phyloP scores from a whole-genome alignment of 2,113 vertebrate genomes.

The Cervus canadensis region DNA sequence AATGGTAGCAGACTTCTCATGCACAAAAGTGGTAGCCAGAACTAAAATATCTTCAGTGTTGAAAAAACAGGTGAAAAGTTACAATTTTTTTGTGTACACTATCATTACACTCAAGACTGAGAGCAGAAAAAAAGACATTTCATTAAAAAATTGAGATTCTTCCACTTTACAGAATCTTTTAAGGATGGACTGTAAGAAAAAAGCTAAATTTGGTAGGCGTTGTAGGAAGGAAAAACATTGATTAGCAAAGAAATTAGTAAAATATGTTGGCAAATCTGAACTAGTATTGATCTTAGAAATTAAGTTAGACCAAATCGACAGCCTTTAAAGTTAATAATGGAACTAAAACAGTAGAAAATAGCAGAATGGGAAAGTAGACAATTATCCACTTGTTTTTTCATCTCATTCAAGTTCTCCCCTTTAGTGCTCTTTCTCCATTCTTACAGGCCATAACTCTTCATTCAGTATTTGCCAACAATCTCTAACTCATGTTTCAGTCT shows the following conservation, averaged over 20 bases:
- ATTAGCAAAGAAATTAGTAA: background rate
- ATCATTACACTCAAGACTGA: background rate
- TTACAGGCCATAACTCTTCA: background rate
- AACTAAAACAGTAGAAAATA: background rate
- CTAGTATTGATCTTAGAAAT: background rate
- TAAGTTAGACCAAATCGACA: background rate
- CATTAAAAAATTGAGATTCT: background rate
- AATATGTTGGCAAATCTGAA: background rate
- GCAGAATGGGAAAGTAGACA: background rate
- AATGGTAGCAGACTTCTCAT: background rate
- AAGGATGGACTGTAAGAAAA: background rate
- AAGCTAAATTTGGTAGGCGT: background rate
- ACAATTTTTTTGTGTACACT: background rate
- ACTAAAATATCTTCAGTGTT: background rate
- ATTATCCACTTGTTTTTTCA: background rate
- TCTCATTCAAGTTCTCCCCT: background rate
- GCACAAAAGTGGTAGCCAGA: background rate
- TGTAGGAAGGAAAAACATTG: background rate
- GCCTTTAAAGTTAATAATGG: background rate
- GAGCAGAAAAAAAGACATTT: background rate
- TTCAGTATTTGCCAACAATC: background rate
- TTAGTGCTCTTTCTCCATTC: background rate
- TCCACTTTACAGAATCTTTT: background rate
- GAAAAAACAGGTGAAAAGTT: background rate
- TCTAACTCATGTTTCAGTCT: background rate